Conservation (phyloP, 1,140 invertebrate species). For the Protaetia brevitarsis region DNA sequence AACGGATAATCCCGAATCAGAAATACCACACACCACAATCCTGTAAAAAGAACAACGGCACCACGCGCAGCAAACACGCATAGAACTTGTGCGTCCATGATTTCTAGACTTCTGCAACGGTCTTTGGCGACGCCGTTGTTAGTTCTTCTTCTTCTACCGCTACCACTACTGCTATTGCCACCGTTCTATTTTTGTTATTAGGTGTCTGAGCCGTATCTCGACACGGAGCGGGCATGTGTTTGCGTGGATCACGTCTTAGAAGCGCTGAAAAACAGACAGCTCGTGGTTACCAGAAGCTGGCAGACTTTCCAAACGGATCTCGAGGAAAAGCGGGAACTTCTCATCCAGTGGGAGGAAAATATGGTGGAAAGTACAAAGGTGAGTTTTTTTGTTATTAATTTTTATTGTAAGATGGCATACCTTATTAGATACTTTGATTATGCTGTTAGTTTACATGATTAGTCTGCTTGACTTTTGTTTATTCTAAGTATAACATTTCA, state of each 20-base stretch:
- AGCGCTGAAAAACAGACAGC: slow-evolving; percentile 65
- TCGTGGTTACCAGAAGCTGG: slow-evolving; percentile 64
- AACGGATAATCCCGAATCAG: not conserved
- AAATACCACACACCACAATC: slow-evolving; percentile 11
- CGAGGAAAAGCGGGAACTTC: slow-evolving; percentile 63
- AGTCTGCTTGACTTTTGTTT: no score
- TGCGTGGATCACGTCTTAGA: slow-evolving; percentile 70
- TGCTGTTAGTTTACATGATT: no score
- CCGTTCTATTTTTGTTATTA: slow-evolving; percentile 42
- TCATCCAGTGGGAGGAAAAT: slow-evolving; percentile 66
- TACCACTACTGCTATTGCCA: slow-evolving; percentile 19
- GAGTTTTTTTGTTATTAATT: slow-evolving; percentile 41
- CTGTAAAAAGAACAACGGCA: slow-evolving; percentile 13
- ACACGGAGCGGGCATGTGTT: slow-evolving; percentile 64
- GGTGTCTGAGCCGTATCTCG: slow-evolving; percentile 73
- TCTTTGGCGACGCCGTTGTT: slow-evolving; percentile 21
- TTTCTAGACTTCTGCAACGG: not conserved
- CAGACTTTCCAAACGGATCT: slow-evolving; percentile 66
- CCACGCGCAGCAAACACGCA: not conserved
- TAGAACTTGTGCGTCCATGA: not conserved
- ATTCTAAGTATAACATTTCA: no score
- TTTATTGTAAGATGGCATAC: no score
- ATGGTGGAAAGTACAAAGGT: slow-evolving; percentile 74
- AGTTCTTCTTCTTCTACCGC: slow-evolving; percentile 23
- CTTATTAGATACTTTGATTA: no score